These are phyloP conservation scores for Biston stratarius DNA, from an alignment of 2,888 invertebrate genomes.

Conservation along the genomic window DNA sequence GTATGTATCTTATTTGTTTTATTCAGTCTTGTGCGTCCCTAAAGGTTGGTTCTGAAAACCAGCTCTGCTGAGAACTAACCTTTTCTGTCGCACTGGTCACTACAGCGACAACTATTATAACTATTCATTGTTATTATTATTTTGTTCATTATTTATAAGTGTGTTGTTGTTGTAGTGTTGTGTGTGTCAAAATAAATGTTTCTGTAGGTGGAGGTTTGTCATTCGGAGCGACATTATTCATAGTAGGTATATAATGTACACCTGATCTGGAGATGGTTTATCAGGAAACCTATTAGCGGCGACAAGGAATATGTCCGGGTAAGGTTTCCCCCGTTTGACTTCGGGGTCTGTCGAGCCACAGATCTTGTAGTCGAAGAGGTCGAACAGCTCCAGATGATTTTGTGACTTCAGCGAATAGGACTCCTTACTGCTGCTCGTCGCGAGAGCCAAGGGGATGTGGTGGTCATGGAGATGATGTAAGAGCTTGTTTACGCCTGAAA, in stretches of 20 bases:
- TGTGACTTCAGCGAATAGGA: slow-evolving; percentile 90
- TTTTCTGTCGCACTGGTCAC: too few species aligned
- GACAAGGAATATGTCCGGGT: slow-evolving; percentile 94
- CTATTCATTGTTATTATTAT: too few species aligned
- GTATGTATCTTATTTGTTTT: too few species aligned
- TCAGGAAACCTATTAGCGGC: slow-evolving; percentile 91
- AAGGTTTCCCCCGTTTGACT: slow-evolving; percentile 94
- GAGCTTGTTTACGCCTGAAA: slow-evolving; percentile 91
- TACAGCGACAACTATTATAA: too few species aligned
- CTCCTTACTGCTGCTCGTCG: slow-evolving; percentile 93
- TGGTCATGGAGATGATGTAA: slow-evolving; percentile 90
- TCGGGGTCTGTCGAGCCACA: slow-evolving; percentile 93
- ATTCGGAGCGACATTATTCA: too few species aligned
- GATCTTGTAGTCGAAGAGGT: slow-evolving; percentile 90
- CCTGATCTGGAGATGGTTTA: slow-evolving; percentile 86
- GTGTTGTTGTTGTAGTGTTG: too few species aligned
- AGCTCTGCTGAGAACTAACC: too few species aligned
- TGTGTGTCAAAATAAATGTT: too few species aligned
- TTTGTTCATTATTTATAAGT: too few species aligned
- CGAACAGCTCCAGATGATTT: slow-evolving; percentile 89
- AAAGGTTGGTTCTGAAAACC: too few species aligned
- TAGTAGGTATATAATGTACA: slow-evolving; percentile 46
- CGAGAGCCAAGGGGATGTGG: slow-evolving; percentile 93
- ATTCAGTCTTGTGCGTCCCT: too few species aligned
- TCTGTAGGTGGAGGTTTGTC: too few species aligned